Base-by-base conservation (phyloP, 1,140 invertebrate genomes). In the Phthorimaea operculella region DNA sequence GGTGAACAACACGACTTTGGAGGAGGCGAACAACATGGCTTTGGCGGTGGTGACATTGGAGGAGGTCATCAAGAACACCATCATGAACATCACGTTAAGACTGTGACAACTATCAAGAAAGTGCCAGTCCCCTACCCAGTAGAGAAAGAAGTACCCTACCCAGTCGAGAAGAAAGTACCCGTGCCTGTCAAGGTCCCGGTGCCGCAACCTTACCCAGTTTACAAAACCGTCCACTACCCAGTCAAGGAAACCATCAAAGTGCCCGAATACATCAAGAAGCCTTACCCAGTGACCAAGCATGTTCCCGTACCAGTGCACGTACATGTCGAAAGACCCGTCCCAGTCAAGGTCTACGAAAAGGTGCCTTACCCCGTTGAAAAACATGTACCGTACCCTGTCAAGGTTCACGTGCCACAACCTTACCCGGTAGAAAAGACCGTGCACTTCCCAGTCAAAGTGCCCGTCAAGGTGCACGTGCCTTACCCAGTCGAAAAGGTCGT, bases 101-200 rank as follows among this genome's bases (percentile, higher is more conserved):
- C 91, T n/a, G 84, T 93, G 60, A 93, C 92, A 14, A 85, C 93
- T 10, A 88, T 91, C 39, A 93, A 94, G 78, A 92, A 93, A 68
- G 89, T 91, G 64, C 83, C 87, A 55, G 78, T 89, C 7, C 90
- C 89, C 1, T 88, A 88, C 69, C 90, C 90, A 12, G 88, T 90
- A 11, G 87, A 88, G 57, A 90, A 89, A 70, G 84, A 86, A 59
- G 86, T 90, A 54, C 88, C 71, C 10, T 69, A 86, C 9, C 89
- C 89, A 4, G 89, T 90, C 8, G 85, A 87, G 62, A 89, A 89
- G 57, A 83, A 84, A 33, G 75, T 90, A 2, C 89, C 83, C 10
- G 79, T 83, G 55, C 89, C 89, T 16, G 76, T 89, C 47, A 88
- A 90, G 70, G 88, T 90, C 34, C 87, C 77, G 49, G 87, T 89